Evolutionary conservation across 2,113 vertebrate species (phyloP).

Genomic region (Sinocyclocheilus grahami): DNA sequence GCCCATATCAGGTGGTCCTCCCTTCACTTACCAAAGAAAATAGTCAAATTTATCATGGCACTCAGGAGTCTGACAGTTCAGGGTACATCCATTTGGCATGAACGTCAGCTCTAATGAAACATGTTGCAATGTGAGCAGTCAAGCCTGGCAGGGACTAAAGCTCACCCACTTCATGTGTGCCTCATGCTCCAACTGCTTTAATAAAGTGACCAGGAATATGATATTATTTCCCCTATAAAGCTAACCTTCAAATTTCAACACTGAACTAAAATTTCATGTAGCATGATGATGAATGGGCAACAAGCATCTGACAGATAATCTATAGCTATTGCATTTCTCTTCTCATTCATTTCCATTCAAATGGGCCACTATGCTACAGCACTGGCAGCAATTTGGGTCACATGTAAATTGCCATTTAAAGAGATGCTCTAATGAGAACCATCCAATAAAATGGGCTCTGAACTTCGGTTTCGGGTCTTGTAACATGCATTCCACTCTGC

Average conservation of each 20-base stretch:
- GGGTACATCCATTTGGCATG: slow-evolving; percentile 9
- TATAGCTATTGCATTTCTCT: slow-evolving; percentile 32
- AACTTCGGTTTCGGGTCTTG: not conserved
- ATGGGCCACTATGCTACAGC: slow-evolving; percentile 17
- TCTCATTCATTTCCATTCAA: slow-evolving; percentile 36
- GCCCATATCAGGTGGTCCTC: not conserved
- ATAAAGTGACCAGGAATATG: not conserved
- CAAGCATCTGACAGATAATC: slow-evolving; percentile 48
- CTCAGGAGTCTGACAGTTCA: not conserved
- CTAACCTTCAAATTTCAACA: not conserved
- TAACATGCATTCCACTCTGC: not conserved
- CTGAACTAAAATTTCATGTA: not conserved
- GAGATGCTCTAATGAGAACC: slow-evolving; percentile 17
- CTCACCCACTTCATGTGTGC: slow-evolving; percentile 5
- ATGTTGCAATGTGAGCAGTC: slow-evolving; percentile 27
- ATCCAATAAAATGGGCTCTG: slow-evolving; percentile 13
- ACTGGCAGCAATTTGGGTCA: slow-evolving; percentile 14
- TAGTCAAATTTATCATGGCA: slow-evolving; percentile 22
- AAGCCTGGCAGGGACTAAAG: slow-evolving; percentile 18
- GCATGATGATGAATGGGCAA: slow-evolving; percentile 14
- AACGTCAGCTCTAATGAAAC: slow-evolving; percentile 32
- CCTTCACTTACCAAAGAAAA: slow-evolving; percentile 27
- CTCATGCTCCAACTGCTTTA: not conserved
- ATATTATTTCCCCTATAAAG: not conserved
- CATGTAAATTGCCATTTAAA: slow-evolving; percentile 51